A percentile compares a stretch with the other conserved stretches of the same genome.
phyloP scores from a whole-genome alignment of 2,113 vertebrate genomes.

The Silurus glanis region DNA sequence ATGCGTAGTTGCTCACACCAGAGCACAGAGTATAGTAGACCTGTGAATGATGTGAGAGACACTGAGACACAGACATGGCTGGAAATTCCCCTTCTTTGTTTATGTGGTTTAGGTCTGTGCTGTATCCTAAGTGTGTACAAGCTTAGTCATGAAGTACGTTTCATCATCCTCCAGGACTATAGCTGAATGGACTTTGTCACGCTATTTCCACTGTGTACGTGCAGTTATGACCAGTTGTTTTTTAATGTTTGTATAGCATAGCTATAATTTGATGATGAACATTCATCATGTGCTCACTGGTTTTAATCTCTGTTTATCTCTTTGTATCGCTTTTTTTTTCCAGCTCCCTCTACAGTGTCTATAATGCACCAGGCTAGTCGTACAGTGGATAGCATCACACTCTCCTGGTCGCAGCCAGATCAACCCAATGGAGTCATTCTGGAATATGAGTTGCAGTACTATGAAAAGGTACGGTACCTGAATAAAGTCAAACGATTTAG shows the following conservation, averaged over 20 bases:
- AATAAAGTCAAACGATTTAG: neutral
- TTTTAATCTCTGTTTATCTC: slow-evolving; percentile 17
- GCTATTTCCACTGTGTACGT: slow-evolving; percentile 30
- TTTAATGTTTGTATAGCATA: slow-evolving; percentile 27
- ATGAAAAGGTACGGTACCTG: slow-evolving; percentile 85
- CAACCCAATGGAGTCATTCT: slow-evolving; percentile 97
- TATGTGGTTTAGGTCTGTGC: slow-evolving; percentile 52
- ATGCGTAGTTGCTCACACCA: slow-evolving; percentile 34
- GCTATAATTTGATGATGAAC: slow-evolving; percentile 18
- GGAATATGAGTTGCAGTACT: slow-evolving; percentile 95
- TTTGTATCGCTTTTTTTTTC: slow-evolving; percentile 56
- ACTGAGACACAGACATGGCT: slow-evolving; percentile 31
- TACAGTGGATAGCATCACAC: slow-evolving; percentile 92
- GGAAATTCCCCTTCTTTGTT: slow-evolving; percentile 59
- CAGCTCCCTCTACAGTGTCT: slow-evolving; percentile 93
- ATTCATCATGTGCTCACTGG: slow-evolving; percentile 3
- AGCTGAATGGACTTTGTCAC: slow-evolving; percentile 14
- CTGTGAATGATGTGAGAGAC: slow-evolving; percentile 3
- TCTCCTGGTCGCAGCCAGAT: slow-evolving; percentile 97
- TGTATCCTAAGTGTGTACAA: slow-evolving; percentile 53
- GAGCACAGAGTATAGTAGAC: slow-evolving; percentile 41
- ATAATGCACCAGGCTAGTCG: slow-evolving; percentile 98
- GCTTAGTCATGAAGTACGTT: slow-evolving; percentile 36
- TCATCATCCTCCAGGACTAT: slow-evolving; percentile 20
- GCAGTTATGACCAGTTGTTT: slow-evolving; percentile 18